Percentiles rank a stretch among this genome's conserved stretches.
phyloP scores from a whole-genome alignment of 2,888 invertebrate genomes.

The Notocelia uddmanniana region DNA sequence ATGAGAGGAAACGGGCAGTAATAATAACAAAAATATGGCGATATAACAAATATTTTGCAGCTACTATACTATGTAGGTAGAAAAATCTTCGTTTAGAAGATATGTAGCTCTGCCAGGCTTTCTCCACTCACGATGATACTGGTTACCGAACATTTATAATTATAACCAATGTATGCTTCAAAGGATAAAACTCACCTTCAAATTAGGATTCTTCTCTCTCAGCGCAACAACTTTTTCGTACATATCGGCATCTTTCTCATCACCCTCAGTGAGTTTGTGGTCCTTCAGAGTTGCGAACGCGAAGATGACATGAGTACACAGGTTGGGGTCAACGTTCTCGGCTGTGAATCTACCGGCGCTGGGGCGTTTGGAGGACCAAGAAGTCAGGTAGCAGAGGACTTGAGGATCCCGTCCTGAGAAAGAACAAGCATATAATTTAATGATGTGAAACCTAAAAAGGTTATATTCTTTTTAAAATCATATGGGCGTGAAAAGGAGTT shows the following conservation, averaged over 20 bases:
- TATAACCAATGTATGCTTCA: too few species aligned
- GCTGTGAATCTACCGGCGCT: conserved; percentile 95
- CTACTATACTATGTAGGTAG: too few species aligned
- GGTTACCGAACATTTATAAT: not conserved
- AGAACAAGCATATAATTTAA: conserved; percentile 39
- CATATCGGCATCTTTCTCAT: conserved; percentile 93
- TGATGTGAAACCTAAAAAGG: too few species aligned
- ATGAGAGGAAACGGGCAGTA: too few species aligned
- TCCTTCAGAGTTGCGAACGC: conserved; percentile 97
- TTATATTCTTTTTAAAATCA: too few species aligned
- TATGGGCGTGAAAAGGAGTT: too few species aligned
- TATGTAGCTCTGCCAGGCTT: too few species aligned
- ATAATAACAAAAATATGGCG: too few species aligned
- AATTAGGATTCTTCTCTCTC: conserved; percentile 94
- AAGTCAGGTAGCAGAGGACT: conserved; percentile 97
- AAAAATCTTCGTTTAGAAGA: too few species aligned
- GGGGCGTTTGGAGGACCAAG: conserved; percentile 97
- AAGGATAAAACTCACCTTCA: conserved; percentile 87
- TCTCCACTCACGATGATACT: not conserved
- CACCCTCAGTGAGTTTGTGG: conserved; percentile 92
- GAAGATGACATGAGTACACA: conserved; percentile 98
- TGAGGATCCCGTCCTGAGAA: conserved; percentile 92
- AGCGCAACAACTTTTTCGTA: conserved; percentile 94
- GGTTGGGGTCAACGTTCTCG: conserved; percentile 93
- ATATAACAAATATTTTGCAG: too few species aligned